A percentile compares a stretch with the other conserved stretches of the same genome.
Evolutionary conservation across 2,113 vertebrate genomes (phyloP).

Genomic region (Irena cyanogastra): DNA sequence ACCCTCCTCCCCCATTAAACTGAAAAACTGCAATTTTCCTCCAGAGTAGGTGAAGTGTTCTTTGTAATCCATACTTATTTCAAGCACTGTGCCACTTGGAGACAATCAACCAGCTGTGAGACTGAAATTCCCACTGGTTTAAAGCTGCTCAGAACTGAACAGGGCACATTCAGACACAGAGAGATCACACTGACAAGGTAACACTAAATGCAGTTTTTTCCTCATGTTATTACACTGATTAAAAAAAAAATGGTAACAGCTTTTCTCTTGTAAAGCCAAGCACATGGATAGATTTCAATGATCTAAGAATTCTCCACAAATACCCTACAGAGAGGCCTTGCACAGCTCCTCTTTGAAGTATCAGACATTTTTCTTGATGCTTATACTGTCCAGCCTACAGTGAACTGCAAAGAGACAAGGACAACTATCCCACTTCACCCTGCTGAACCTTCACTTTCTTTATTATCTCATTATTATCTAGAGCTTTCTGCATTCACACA

Average conservation of each 20-base stretch:
- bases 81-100: neutral
- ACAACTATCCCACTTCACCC: neutral
- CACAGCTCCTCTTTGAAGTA: slow-evolving; percentile 5
- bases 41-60: neutral
- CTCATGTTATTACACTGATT: slow-evolving; percentile 71
- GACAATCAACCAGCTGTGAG: neutral
- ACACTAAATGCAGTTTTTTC: slow-evolving; percentile 67
- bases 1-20: neutral
- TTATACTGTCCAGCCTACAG: neutral
- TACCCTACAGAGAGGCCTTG: neutral
- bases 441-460: neutral
- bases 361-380: neutral
- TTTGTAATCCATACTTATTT: neutral
- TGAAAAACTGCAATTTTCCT: neutral
- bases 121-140: slow-evolving; percentile 68
- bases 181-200: slow-evolving; percentile 67
- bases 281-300: slow-evolving; percentile 71
- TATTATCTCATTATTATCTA: neutral
- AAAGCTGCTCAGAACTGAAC: neutral
- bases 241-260: slow-evolving; percentile 73
- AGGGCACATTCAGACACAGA: slow-evolving; percentile 65
- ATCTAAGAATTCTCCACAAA: slow-evolving; percentile 74
- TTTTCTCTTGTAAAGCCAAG: slow-evolving; percentile 79
- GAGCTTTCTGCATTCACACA: neutral
- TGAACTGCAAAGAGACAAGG: neutral